Conservation (phyloP, 35 echinoderm and acorn worm species). For the Lytechinus variegatus region DNA sequence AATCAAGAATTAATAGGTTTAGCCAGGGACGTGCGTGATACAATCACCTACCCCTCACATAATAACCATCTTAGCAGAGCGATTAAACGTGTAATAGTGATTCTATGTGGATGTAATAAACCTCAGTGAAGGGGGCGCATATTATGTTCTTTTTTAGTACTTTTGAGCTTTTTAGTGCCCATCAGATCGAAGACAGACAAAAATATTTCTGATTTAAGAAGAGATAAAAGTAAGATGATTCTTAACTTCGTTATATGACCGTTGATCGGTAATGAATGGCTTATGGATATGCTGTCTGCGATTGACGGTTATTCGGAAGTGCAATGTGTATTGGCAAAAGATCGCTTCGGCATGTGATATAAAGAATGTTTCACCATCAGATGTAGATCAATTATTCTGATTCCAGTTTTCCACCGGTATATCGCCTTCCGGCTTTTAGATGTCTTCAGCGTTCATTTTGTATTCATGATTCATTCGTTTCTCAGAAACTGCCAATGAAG, state of each 20-base stretch:
- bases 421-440: not conserved
- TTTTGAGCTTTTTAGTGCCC: not conserved
- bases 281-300: not conserved
- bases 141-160: not conserved
- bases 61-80: not conserved
- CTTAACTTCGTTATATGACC: not conserved
- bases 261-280: not conserved
- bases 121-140: not conserved
- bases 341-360: not conserved
- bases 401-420: not conserved
- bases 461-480: constrained; percentile 3
- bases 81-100: not conserved
- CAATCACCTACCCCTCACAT: not conserved
- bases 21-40: not conserved
- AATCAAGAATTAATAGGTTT: not conserved
- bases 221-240: not conserved
- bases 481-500: not conserved
- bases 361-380: not conserved
- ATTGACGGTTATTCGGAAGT: not conserved
- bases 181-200: not conserved
- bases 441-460: not conserved
- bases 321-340: not conserved
- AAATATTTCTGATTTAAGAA: not conserved
- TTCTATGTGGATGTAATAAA: not conserved
- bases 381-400: not conserved